These are phyloP conservation scores for Characodon lateralis DNA, from an alignment of 2,797 vertebrate species.

Conservation along the genomic window DNA sequence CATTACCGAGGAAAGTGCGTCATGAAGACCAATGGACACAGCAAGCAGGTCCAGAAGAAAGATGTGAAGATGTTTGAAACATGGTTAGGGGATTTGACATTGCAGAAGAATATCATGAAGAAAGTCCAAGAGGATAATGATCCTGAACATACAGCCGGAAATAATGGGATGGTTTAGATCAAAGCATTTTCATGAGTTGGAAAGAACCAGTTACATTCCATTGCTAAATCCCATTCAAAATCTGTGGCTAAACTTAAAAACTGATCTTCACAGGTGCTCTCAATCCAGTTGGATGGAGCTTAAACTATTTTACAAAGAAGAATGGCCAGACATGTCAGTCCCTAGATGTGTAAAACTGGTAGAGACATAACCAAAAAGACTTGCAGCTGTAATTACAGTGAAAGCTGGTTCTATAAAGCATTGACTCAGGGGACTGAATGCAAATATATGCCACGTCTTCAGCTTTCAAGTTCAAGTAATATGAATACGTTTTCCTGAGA, in stretches of 20 bases:
- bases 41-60: neutral
- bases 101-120: neutral
- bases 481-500: neutral
- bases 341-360: neutral
- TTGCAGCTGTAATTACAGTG: neutral
- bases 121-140: neutral
- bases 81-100: neutral
- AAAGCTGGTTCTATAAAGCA: neutral
- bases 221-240: neutral
- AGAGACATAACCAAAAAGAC: neutral
- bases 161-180: neutral
- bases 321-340: too few relatives aligned
- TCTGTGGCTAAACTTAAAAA: neutral
- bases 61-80: neutral
- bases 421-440: neutral
- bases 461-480: neutral
- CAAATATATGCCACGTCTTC: neutral
- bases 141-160: neutral
- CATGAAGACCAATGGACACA: neutral
- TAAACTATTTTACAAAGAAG: too few relatives aligned
- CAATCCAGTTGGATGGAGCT: too few relatives aligned
- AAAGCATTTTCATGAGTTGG: neutral
- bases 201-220: neutral
- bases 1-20: neutral
- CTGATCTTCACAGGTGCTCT: too few relatives aligned